Evolutionary conservation across 2,113 vertebrate genomes (phyloP), one percentile per base, ranked within the genome.

Genomic region (Triplophysa rosa): DNA sequence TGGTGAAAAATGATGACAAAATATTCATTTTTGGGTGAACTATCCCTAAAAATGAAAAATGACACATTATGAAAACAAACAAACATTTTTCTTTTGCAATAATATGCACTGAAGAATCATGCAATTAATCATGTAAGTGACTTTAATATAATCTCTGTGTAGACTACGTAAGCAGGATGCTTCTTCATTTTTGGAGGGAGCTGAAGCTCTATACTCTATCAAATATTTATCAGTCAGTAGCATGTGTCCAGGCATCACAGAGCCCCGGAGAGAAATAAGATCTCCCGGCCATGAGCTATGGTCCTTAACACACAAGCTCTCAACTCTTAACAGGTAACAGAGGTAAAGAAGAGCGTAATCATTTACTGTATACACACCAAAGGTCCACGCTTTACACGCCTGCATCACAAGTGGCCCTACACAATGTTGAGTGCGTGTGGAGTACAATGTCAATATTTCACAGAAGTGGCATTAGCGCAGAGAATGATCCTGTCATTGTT

Each of bases 141-240:
- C 8, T 45, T 45, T 11, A 54, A 54, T 54, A 19, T 9, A 21
- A n/a, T 21, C 19, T 58, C 8, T 58, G 16, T 58, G 16, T 11
- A 45, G 14, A 19, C 14, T 19, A n/a, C n/a, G n/a, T n/a, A n/a
- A 45, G 37, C 71, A 61, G 17, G 40, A 47, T 17, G 1, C 13
- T 59, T 61, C 58, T 45, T 47, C 33, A 26, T 16, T 63, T 63
- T 29, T 26, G 4, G 16, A 73, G 12, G 1, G 77, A 78, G 66
- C 11, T 33, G 1, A 68, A 59, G 54, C 14, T 47, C 16, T 24
- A 58, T n/a, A 33, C 72, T 47, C 70, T 24, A 84, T 84, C 58
- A 79, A 79, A 79, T 63, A 79, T 84, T 81, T 12, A 78, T 80
- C 54, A 67, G 56, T n/a, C 17, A 79, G 61, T 40, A 45, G 65